Base-by-base conservation (phyloP, 2,797 vertebrate species). In the Mastacembelus armatus region DNA sequence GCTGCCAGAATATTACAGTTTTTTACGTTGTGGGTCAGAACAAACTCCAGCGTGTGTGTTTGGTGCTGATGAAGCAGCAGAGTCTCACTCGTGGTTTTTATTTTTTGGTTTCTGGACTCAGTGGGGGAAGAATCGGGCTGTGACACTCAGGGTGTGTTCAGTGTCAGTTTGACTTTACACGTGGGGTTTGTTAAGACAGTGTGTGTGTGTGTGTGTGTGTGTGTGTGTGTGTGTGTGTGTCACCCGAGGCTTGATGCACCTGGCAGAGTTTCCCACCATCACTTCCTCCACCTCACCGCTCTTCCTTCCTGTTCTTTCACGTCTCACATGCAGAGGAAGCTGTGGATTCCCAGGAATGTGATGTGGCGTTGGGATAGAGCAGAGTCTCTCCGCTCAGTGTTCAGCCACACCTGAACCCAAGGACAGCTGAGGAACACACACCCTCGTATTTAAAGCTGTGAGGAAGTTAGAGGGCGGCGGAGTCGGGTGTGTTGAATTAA, bases 321-420 rank as follows among this genome's bases (percentile, higher is more conserved):
- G n/a, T n/a, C n/a, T n/a, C n/a, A 70, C 60, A 75, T 29, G 54
- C 7, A 43, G 0, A 64, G 78, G 83, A 80, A 78, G 60, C 58
- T 21, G 55, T 67, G 71, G 76, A 70, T 75, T 83, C 54, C 29
- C 61, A 81, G 74, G 80, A 85, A 88, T 88, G 81, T 42, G 49
- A 55, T 38, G 38, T 29, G 42, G 57, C 69, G 70, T 64, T 42
- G 50, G 44, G 60, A 66, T 15, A 78, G 47, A 74, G 62, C 67
- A 79, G 64, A 65, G 76, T 78, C 64, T 58, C 47, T 84, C 81
- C 74, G 43, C 67, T 77, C 58, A 2, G 48, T 71, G 69, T 79
- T 81, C 45, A n/a, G n/a, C 58, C 18, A 33, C 65, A 89, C 85
- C 78, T 88, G 72, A 66, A 55, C 19, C 2, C 56, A 59, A 64